Evolutionary conservation across 2,113 vertebrate species (phyloP), one percentile per base, ranked within the genome.

Genomic region (Corythoichthys haematopterus): DNA sequence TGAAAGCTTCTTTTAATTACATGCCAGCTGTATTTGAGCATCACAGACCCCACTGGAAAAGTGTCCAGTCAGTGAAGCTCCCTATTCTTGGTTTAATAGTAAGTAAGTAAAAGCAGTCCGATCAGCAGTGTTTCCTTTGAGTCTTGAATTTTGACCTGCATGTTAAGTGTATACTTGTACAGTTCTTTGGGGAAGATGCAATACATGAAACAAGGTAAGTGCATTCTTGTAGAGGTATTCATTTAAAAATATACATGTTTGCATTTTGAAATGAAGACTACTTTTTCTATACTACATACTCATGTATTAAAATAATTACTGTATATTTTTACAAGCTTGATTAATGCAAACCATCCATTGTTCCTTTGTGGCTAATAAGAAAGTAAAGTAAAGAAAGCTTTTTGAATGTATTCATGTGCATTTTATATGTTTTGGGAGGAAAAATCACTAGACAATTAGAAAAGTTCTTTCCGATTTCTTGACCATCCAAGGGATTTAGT

Each of bases 1-100:
- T 8, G 73, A 79, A 78, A 11, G 3, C 64, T 71, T 80, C 50
- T 57, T 61, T 71, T 83, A 77, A 84, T 85, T 78, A 72, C 64
- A 58, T 64, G 43, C 58, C 70, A 76, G 69, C 78, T 75, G 38
- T 55, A 65, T 66, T 72, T 81, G 59, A 77, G 76, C 72, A 69
- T 78, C 72, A 68, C 13, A 53, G 64, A 59, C 45, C 70, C 57
- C 45, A n/a, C n/a, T 58, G 55, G 72, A 72, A 51, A 50, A 71
- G 56, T 68, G 13, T 59, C 71, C 43, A 47, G 7, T 33, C 64
- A 51, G 38, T 57, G 62, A 71, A 64, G 63, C 64, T 65, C 16
- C 38, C 48, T 73, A 74, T 70, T 80, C 14, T 46, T 45, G 70
- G 1, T 43, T 64, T 46, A 67, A 51, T 43, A 43, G 40, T 43